Conservation (phyloP, 2,797 vertebrate genomes). For the Sphenopsis melanotis region DNA sequence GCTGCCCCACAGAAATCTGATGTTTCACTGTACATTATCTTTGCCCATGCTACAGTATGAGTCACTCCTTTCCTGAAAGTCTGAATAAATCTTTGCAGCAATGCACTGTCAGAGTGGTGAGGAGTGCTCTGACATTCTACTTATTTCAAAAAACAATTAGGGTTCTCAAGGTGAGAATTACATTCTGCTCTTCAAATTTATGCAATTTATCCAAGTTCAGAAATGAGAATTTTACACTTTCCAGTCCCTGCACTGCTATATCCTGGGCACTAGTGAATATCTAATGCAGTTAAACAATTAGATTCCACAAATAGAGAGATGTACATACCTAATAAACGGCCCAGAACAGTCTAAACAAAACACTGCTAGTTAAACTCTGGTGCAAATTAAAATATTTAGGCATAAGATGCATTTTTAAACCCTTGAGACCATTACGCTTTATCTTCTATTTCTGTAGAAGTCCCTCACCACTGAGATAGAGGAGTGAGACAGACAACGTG, state of each 20-base stretch:
- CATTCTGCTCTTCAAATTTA: not conserved
- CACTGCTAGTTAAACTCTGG: not conserved
- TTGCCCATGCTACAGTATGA: not conserved
- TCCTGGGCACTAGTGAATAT: not conserved
- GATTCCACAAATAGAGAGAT: not conserved
- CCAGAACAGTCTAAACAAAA: not conserved
- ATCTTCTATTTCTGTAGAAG: not conserved
- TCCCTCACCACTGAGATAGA: not conserved
- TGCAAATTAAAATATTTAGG: not conserved
- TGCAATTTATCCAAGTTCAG: not conserved
- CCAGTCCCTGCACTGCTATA: not conserved
- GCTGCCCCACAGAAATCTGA: not conserved
- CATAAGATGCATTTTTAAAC: not conserved
- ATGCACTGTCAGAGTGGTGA: not conserved
- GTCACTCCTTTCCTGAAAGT: not conserved
- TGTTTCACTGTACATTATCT: not conserved
- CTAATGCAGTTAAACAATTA: not conserved
- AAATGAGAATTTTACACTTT: not conserved
- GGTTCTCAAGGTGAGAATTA: not conserved
- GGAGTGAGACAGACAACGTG: not conserved
- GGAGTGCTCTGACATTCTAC: not conserved
- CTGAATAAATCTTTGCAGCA: not conserved
- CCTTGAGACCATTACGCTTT: not conserved
- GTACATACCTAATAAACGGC: not conserved
- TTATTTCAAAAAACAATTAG: conserved; percentile 1